Evolutionary conservation across 2,888 invertebrate species (phyloP), one percentile per base, ranked within the genome.

Genomic region (Mongoloraphidia duomilia): DNA sequence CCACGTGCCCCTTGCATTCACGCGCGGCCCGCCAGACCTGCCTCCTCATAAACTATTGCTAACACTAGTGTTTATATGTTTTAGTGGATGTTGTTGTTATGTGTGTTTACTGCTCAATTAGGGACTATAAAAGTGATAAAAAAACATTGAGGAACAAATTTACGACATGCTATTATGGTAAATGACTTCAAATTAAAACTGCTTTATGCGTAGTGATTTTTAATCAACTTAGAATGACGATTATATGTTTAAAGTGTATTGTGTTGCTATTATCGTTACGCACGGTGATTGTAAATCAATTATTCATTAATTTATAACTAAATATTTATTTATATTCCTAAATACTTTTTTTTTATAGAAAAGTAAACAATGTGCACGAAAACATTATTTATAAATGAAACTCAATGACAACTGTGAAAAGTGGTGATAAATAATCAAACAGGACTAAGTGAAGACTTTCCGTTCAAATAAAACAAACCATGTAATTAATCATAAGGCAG

Each of bases 1-100:
- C 65, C 71, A 71, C 71, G 72, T 71, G 72, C 67, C 67, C 61
- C 60, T 61, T 64, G 61, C 62, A 62, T 9, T 9, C 40, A 40
- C 12, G 17, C 40, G 14, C 14, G 12, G 9, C 9, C 17, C 41
- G 17, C 41, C 42, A 42, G 42, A 33, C 33, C 26, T 33, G 34
- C 26, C 12, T 26, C 17, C 26, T 42, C 42, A 33, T 42, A 42
- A 42, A 42, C 42, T 42, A 42, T 42, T 34, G 42, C 50, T 46
- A 47, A 51, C 47, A 51, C 51, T 44, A 50, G 56, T 56, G 54
- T 55, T 56, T 59, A 55, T 55, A 54, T 57, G 55, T 54, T 53
- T 56, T 56, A 57, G 56, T 56, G 40, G 13, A 39, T 26, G 26
- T 26, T 26, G 26, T 26, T 26, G 26, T 26, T 26, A 61, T 59